Evolutionary conservation across 2,797 vertebrate species (phyloP).

Genomic region (Apodemus agrarius): DNA sequence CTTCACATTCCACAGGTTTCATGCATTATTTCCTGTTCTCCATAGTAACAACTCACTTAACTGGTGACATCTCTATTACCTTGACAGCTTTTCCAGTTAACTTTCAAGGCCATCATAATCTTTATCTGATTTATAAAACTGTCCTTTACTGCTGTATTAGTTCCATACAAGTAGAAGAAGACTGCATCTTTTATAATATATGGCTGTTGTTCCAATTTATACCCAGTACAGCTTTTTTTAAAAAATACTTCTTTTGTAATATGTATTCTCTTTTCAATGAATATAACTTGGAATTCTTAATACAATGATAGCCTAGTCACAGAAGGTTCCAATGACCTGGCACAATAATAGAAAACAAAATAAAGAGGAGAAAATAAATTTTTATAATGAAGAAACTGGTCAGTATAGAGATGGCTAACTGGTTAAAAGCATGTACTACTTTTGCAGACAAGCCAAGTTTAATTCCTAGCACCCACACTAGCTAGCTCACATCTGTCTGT

Average conservation of each 20-base stretch:
- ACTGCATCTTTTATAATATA: background rate
- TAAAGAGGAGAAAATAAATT: background rate
- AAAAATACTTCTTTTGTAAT: background rate
- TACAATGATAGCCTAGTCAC: background rate
- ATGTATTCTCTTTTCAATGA: background rate
- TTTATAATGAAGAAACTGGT: background rate
- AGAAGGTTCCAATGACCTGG: background rate
- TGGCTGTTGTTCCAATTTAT: background rate
- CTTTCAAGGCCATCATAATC: background rate
- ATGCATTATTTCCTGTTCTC: background rate
- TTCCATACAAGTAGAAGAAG: background rate
- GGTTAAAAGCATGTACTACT: background rate
- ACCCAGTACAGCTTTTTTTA: background rate
- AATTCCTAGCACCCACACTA: background rate
- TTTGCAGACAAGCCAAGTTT: background rate
- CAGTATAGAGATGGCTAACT: background rate
- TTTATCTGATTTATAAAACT: conserved; percentile 16
- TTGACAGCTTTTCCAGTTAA: background rate
- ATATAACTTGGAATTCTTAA: background rate
- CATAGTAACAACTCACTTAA: background rate
- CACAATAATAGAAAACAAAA: background rate
- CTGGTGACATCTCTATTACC: background rate
- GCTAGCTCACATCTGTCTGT: too few relatives aligned
- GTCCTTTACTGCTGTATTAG: background rate
- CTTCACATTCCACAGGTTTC: background rate